phyloP scores from a whole-genome alignment of 2,888 invertebrate genomes.

The Trichacis sp. region DNA sequence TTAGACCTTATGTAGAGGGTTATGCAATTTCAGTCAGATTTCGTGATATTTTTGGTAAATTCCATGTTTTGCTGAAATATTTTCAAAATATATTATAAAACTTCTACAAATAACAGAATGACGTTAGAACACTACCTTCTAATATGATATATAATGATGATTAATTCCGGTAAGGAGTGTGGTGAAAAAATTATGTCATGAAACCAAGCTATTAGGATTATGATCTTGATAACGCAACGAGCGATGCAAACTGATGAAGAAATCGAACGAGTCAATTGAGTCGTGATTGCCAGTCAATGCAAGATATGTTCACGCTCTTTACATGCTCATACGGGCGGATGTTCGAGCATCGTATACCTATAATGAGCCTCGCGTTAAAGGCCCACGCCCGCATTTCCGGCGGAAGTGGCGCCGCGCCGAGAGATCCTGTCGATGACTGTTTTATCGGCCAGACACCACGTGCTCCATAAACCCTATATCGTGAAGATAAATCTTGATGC shows the following conservation, averaged over 20 bases:
- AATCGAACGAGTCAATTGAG: not conserved
- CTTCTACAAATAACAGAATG: no score
- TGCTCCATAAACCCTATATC: conserved; percentile 12
- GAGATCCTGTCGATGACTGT: conserved; percentile 14
- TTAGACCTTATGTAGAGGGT: no score
- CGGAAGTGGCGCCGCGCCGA: conserved; percentile 50
- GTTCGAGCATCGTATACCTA: conserved; percentile 16
- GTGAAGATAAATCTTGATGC: not conserved
- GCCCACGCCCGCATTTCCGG: conserved; percentile 64
- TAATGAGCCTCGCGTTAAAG: conserved; percentile 28
- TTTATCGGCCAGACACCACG: conserved; percentile 20
- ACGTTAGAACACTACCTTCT: no score
- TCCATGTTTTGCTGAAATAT: no score
- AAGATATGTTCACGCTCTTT: conserved; percentile 7
- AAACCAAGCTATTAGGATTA: no score
- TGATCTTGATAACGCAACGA: not conserved
- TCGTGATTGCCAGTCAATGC: not conserved
- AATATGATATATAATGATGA: no score
- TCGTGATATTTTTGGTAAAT: no score
- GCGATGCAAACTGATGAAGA: not conserved
- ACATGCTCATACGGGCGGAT: conserved; percentile 38
- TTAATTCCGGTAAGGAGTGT: no score
- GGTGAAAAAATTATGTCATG: no score
- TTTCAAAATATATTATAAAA: no score
- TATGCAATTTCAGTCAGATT: no score